Conservation (phyloP, 1,140 invertebrate genomes). For the Drosophila bifasciata region DNA sequence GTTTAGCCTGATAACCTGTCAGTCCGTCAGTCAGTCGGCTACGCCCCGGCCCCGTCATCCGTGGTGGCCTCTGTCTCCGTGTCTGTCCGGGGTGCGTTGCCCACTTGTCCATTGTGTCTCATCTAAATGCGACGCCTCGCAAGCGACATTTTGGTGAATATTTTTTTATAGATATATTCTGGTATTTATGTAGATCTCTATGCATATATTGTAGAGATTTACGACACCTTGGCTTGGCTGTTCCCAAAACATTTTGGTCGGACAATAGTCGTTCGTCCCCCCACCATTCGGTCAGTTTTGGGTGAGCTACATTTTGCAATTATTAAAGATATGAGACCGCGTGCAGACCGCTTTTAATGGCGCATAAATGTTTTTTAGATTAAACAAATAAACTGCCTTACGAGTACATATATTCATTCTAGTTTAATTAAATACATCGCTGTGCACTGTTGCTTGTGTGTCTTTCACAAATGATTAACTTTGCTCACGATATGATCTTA, state of each 20-base stretch:
- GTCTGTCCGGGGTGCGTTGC: conserved; percentile 32
- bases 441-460: conserved; percentile 13
- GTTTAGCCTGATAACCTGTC: conserved; percentile 62
- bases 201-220: conserved; percentile 57
- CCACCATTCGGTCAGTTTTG: conserved; percentile 8
- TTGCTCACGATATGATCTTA: conserved; percentile 11
- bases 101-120: conserved; percentile 59
- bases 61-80: conserved; percentile 4
- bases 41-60: conserved; percentile 11
- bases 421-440: conserved; percentile 46
- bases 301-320: conserved; percentile 44
- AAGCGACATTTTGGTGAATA: conserved; percentile 12
- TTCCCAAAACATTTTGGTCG: conserved; percentile 25
- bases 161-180: neutral
- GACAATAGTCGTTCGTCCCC: conserved; percentile 21
- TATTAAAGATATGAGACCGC: conserved; percentile 9
- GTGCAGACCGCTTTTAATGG: conserved; percentile 45
- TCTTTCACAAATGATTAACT: conserved; percentile 26
- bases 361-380: conserved; percentile 67
- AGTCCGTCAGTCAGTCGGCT: conserved; percentile 27
- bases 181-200: conserved; percentile 36
- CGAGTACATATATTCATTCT: neutral
- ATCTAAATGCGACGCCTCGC: conserved; percentile 40
- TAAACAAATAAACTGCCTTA: conserved; percentile 58
- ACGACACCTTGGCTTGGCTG: conserved; percentile 36